Conservation (phyloP, 2,888 invertebrate species). For the Drosophila cracens region DNA sequence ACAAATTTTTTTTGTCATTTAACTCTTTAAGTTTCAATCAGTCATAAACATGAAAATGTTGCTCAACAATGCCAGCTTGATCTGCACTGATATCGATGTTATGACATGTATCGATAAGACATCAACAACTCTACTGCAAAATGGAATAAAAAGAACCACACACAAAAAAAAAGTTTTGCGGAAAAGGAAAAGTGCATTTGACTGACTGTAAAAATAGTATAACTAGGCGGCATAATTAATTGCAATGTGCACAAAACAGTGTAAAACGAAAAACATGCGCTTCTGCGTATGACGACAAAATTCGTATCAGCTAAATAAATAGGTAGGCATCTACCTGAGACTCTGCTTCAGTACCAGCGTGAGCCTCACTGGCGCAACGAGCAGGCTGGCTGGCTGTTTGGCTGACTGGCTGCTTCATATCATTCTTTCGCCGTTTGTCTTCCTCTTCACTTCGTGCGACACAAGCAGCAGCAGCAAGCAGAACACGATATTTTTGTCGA, state of each 20-base stretch:
- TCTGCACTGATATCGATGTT: slow-evolving; percentile 45
- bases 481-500: slow-evolving; percentile 74
- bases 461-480: slow-evolving; percentile 62
- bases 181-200: slow-evolving; percentile 75
- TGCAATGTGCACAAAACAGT: slow-evolving; percentile 56
- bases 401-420: slow-evolving; percentile 42
- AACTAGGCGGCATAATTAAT: slow-evolving; percentile 37
- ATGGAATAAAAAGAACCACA: slow-evolving; percentile 70
- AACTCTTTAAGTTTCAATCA: background rate
- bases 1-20: too few relatives aligned
- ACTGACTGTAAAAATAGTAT: slow-evolving; percentile 56
- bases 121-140: slow-evolving; percentile 65
- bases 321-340: slow-evolving; percentile 43
- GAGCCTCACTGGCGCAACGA: slow-evolving; percentile 39
- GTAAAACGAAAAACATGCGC: slow-evolving; percentile 47
- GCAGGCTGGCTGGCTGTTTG: slow-evolving; percentile 19
- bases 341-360: slow-evolving; percentile 1
- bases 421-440: slow-evolving; percentile 60
- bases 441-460: slow-evolving; percentile 65
- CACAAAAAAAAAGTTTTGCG: slow-evolving; percentile 73
- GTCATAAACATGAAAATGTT: background rate
- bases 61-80: slow-evolving; percentile 1
- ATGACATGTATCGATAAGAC: slow-evolving; percentile 45
- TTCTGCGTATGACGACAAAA: slow-evolving; percentile 59
- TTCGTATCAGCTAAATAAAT: slow-evolving; percentile 33